Conservation (phyloP, 2,888 invertebrate genomes). For the Sussaba pulchella region DNA sequence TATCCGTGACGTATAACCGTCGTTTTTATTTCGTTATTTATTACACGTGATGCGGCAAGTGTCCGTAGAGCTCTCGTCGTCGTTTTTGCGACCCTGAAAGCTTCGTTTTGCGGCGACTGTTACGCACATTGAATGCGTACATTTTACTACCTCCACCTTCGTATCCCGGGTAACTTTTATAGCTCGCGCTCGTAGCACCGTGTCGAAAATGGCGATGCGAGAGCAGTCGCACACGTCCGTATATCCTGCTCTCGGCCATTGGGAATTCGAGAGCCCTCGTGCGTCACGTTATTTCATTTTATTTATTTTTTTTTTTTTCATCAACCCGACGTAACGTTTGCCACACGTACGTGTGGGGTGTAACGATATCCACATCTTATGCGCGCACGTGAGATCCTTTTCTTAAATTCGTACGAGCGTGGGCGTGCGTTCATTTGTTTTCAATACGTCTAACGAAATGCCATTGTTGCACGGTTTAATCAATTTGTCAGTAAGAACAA, state of each 20-base stretch:
- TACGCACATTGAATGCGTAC: constrained; percentile 58
- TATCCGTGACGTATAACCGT: not conserved
- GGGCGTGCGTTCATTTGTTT: not conserved
- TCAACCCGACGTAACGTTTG: too few relatives aligned
- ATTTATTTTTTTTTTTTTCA: too few relatives aligned
- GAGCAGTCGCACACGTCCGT: constrained; percentile 10
- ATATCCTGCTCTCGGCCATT: constrained; percentile 33
- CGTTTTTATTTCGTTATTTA: not conserved
- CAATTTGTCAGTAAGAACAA: not conserved
- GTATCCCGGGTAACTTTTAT: constrained; percentile 36
- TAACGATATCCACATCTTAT: constrained; percentile 19
- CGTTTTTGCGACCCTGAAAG: constrained; percentile 30
- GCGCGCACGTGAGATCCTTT: constrained; percentile 32
- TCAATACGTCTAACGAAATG: constrained; percentile 1
- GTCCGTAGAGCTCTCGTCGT: not conserved
- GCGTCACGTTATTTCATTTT: constrained; percentile 57
- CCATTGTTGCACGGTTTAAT: constrained; percentile 6
- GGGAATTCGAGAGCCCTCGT: constrained; percentile 52
- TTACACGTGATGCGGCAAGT: not conserved
- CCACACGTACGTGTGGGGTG: constrained; percentile 11
- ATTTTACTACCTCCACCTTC: constrained; percentile 43
- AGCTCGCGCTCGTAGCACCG: constrained; percentile 18
- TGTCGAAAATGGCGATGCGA: constrained; percentile 48
- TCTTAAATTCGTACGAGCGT: constrained; percentile 1
- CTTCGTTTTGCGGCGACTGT: constrained; percentile 16